phyloP scores from a whole-genome alignment of 2,888 invertebrate species.

The Beris morrisii region DNA sequence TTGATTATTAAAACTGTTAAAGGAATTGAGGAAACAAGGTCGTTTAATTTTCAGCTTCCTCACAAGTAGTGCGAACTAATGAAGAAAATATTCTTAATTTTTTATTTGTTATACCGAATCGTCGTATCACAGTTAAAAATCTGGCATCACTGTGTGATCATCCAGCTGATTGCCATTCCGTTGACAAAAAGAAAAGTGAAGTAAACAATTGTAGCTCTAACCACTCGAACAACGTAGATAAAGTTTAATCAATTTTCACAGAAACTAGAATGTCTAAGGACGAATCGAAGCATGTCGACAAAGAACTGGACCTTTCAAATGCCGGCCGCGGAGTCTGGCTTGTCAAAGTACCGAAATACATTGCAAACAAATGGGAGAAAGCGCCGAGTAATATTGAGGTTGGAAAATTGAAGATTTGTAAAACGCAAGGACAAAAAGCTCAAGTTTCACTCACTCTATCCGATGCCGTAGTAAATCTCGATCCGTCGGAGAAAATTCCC shows the following conservation, averaged over 20 bases:
- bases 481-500: conserved; percentile 82
- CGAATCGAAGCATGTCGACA: conserved; percentile 64
- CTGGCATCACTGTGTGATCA: too few relatives aligned
- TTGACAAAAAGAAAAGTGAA: background rate
- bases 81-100: too few relatives aligned
- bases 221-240: background rate
- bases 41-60: too few relatives aligned
- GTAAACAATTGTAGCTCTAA: conserved; percentile 4
- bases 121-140: too few relatives aligned
- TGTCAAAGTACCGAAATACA: conserved; percentile 95
- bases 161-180: too few relatives aligned
- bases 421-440: conserved; percentile 77
- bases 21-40: too few relatives aligned
- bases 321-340: conserved; percentile 93
- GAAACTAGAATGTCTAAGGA: conserved; percentile 51
- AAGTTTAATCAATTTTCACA: background rate
- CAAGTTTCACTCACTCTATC: conserved; percentile 86
- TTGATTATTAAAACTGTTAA: too few relatives aligned
- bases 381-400: conserved; percentile 88
- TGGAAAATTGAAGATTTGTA: conserved; percentile 86
- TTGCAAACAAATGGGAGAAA: conserved; percentile 93
- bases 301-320: conserved; percentile 84
- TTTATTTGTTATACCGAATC: too few relatives aligned
- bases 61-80: too few relatives aligned
- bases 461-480: conserved; percentile 76